Evolutionary conservation across 2,888 invertebrate species (phyloP).

Genomic region (Archips crataeganus): DNA sequence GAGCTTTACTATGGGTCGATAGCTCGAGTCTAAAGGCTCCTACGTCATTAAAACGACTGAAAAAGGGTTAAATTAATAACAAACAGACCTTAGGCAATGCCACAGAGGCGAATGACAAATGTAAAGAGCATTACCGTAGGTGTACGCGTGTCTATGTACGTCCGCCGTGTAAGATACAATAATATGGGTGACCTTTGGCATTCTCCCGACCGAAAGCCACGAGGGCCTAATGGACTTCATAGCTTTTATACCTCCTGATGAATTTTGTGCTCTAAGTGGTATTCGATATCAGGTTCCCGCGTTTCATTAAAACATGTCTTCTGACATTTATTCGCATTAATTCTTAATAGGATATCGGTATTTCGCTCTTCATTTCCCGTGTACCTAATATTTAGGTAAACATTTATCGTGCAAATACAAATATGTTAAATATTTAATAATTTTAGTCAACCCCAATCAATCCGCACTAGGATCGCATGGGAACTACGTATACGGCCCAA

Average conservation of each 20-base stretch:
- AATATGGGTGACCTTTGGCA: constrained; percentile 61
- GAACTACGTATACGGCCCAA: too few species aligned
- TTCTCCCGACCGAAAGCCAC: constrained; percentile 55
- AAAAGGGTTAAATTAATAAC: constrained; percentile 37
- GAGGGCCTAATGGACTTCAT: constrained; percentile 65
- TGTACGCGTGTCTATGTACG: constrained; percentile 6
- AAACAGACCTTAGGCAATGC: constrained; percentile 32
- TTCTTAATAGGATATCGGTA: not conserved
- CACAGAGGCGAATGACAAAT: constrained; percentile 32
- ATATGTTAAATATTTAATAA: too few species aligned
- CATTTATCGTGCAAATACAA: not conserved
- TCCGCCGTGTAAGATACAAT: constrained; percentile 37
- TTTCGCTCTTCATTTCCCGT: not conserved
- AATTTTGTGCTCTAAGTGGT: constrained; percentile 58
- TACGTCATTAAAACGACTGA: constrained; percentile 19
- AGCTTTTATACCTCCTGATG: constrained; percentile 64
- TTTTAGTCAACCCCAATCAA: too few species aligned
- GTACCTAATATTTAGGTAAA: not conserved
- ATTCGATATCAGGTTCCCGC: constrained; percentile 26
- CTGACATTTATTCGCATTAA: constrained; percentile 20
- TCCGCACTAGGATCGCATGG: too few species aligned
- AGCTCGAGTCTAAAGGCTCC: constrained; percentile 14
- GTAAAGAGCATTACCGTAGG: constrained; percentile 1
- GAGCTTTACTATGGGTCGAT: constrained; percentile 11
- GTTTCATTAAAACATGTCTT: constrained; percentile 15